These are phyloP conservation scores for Thumatha senex DNA, from an alignment of 2,888 invertebrate genomes.

Conservation along the genomic window DNA sequence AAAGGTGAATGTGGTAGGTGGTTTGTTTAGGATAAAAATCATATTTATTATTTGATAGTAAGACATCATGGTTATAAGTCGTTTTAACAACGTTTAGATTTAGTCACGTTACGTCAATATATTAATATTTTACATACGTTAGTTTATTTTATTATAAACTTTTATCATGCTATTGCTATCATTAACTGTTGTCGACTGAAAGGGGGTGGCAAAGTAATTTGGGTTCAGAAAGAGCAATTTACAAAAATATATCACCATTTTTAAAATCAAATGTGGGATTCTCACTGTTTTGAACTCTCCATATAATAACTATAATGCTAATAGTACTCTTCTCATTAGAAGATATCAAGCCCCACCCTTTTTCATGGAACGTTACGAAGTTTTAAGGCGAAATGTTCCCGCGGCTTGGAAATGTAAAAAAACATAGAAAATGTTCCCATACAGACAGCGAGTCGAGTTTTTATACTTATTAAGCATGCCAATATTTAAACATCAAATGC, in stretches of 20 bases:
- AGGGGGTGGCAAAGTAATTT: constrained; percentile 15
- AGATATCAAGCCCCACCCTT: not conserved
- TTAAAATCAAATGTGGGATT: not conserved
- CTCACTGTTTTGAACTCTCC: constrained; percentile 14
- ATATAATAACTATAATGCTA: too few species aligned
- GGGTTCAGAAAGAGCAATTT: not conserved
- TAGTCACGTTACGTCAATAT: constrained; percentile 64
- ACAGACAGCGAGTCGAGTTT: too few species aligned
- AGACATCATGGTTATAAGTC: constrained; percentile 40
- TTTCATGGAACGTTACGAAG: not conserved
- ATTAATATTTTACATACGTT: constrained; percentile 72
- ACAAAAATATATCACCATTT: too few species aligned
- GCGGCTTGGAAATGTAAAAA: constrained; percentile 29
- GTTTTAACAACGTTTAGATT: constrained; percentile 40
- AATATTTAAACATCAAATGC: too few species aligned
- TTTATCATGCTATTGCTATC: constrained; percentile 64
- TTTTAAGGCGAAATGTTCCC: constrained; percentile 13
- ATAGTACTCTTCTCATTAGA: too few species aligned
- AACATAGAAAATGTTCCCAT: constrained; percentile 19
- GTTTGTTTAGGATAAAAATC: constrained; percentile 53
- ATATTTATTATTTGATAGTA: constrained; percentile 60
- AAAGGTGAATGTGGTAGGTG: constrained; percentile 53
- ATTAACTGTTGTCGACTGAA: constrained; percentile 28
- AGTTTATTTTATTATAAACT: constrained; percentile 68
- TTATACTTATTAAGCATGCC: too few species aligned